Percentiles rank a stretch among this genome's conserved stretches.
phyloP scores from a whole-genome alignment of 2,888 invertebrate genomes.

The Nomada goodeniana region DNA sequence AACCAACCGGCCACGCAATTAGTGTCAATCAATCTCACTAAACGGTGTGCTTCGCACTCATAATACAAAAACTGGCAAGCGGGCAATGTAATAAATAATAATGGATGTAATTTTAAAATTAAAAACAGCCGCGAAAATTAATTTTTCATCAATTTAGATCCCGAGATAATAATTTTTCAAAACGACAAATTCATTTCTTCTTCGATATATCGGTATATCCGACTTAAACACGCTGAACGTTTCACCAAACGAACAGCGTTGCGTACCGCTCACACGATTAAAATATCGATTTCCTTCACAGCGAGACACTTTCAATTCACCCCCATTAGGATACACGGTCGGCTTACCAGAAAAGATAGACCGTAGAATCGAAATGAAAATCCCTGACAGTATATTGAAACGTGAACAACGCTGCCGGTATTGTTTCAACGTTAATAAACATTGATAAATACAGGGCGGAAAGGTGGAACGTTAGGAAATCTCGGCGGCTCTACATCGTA shows the following conservation, averaged over 20 bases:
- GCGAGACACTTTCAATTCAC: not conserved
- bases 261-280: not conserved
- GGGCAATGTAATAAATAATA: not conserved
- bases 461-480: slow-evolving; percentile 63
- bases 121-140: not conserved
- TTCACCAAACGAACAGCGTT: too few species aligned
- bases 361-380: slow-evolving; percentile 19
- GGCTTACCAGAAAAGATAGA: not conserved
- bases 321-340: slow-evolving; percentile 5
- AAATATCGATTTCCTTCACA: slow-evolving; percentile 1
- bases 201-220: too few species aligned
- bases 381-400: slow-evolving; percentile 38
- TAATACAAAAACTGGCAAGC: slow-evolving; percentile 14
- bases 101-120: not conserved
- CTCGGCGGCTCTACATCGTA: slow-evolving; percentile 72
- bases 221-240: too few species aligned
- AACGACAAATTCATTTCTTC: too few species aligned
- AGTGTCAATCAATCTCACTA: slow-evolving; percentile 61
- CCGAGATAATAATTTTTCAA: too few species aligned
- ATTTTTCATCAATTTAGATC: too few species aligned
- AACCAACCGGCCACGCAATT: slow-evolving; percentile 56
- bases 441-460: slow-evolving; percentile 59
- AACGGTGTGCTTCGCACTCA: slow-evolving; percentile 18
- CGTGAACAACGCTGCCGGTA: slow-evolving; percentile 6
- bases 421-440: slow-evolving; percentile 63